Evolutionary conservation across 2,888 invertebrate genomes (phyloP), one percentile per base, ranked within the genome.

Genomic region (Zhengitettix transpicula): DNA sequence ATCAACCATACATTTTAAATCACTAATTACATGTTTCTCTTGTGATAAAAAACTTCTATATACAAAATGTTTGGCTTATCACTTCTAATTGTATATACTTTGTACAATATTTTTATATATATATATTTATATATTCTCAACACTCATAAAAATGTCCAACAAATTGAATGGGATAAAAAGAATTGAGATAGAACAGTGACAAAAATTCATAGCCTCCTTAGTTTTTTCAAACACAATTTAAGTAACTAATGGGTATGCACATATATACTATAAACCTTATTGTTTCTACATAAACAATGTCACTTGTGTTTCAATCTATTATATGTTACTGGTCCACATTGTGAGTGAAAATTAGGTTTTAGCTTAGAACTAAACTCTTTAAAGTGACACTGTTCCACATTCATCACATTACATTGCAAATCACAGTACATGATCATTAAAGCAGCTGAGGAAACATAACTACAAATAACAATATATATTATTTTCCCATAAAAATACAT

Each of bases 11-110:
- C 58, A 58, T 14, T 17, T 42, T 54, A 28, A 47, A 44, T 55
- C 42, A 42, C 58, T 58, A 58, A 55, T 58, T 58, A 58, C 58
- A 58, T 58, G 55, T 54, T 54, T 58, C 47, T n/a, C n/a, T 47
- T 47, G 12, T 47, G 14, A 47, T 40, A 54, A 15, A 54, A 54
- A 54, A 40, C 54, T 54, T 15, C 54, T 54, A n/a, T 54, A 54
- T 54, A n/a, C 14, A 40, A 16, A 28, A 54, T 40, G 17, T 15
- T 14, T 54, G 40, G 15, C 40, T 28, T 54, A 54, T 54, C 15
- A 54, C 15, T n/a, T 12, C 17, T 14, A 28, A n/a, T n/a, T 16
- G 12, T n/a, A 28, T 40, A 42, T 57, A 42, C 51, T 57, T 57
- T 47, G 57, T 57, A 57, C 51, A 47, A 15, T 40, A 40, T 57